phyloP scores from a whole-genome alignment of 2,113 vertebrate genomes.

The Aspidoscelis tigris region DNA sequence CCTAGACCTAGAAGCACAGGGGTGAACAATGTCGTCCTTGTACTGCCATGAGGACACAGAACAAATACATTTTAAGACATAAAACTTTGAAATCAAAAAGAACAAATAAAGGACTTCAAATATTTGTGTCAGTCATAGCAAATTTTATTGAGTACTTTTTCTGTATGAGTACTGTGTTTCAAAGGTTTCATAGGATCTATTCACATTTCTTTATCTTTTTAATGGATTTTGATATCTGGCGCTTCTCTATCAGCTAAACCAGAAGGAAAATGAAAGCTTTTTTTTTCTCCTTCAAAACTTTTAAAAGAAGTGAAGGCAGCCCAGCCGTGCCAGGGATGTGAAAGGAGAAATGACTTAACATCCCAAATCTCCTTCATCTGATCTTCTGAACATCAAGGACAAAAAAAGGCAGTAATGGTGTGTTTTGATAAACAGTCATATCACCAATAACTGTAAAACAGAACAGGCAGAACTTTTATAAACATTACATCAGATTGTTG shows the following conservation, averaged over 20 bases:
- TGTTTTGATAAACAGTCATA: conserved; percentile 63
- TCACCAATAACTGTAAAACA: conserved; percentile 38
- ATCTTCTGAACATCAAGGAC: conserved; percentile 48
- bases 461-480: conserved; percentile 62
- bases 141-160: neutral
- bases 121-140: neutral
- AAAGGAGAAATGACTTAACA: neutral
- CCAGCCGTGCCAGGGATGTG: conserved; percentile 10
- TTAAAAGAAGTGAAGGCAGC: neutral
- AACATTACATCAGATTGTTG: conserved; percentile 75
- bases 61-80: neutral
- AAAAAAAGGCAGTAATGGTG: conserved; percentile 25
- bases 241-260: neutral
- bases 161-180: neutral
- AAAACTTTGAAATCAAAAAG: neutral
- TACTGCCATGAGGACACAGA: neutral
- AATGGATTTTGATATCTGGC: neutral
- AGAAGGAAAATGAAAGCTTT: conserved; percentile 6
- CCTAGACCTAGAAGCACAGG: neutral
- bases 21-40: neutral
- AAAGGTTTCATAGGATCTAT: conserved; percentile 3
- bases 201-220: neutral
- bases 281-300: conserved; percentile 10
- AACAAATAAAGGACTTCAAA: neutral
- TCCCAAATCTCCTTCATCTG: neutral